These are phyloP conservation scores for Hippocampus abdominalis DNA, from an alignment of 2,113 vertebrate species.

Conservation along the genomic window DNA sequence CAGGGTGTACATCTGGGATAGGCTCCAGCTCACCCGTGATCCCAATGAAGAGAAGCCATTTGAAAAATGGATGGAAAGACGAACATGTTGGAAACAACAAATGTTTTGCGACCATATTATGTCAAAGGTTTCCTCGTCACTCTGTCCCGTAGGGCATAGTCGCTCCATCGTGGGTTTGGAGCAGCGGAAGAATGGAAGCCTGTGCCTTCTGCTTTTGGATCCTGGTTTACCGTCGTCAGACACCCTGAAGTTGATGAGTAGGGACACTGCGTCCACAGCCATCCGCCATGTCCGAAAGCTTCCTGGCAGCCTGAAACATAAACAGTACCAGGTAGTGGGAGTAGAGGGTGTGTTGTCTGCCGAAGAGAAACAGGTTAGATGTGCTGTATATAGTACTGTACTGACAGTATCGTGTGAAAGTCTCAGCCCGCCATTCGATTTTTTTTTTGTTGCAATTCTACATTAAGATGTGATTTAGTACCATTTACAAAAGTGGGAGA, in stretches of 20 bases:
- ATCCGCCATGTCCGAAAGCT: conserved; percentile 75
- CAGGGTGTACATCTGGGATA: no score
- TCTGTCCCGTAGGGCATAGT: conserved; percentile 80
- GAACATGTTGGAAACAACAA: neutral
- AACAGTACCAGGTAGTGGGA: conserved; percentile 88
- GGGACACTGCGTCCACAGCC: conserved; percentile 49
- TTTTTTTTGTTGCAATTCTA: neutral
- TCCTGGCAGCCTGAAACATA: conserved; percentile 80
- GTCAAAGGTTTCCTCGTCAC: neutral
- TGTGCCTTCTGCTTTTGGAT: conserved; percentile 86
- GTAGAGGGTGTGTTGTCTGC: conserved; percentile 78
- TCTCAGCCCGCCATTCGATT: neutral
- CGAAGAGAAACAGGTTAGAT: conserved; percentile 80
- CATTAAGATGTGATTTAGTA: neutral
- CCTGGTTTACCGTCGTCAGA: conserved; percentile 77
- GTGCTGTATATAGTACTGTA: neutral
- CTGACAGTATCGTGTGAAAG: neutral
- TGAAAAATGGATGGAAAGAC: no score
- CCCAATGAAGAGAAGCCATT: no score
- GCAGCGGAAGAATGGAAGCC: conserved; percentile 80
- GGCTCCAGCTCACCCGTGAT: no score
- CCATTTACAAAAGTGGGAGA: neutral
- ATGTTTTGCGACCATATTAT: no score
- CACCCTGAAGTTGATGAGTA: conserved; percentile 78
- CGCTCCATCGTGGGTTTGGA: conserved; percentile 87